A percentile compares a stretch with the other conserved stretches of the same genome.
These are phyloP conservation scores for Halcyon senegalensis DNA, from an alignment of 2,113 vertebrate genomes.

Conservation along the genomic window DNA sequence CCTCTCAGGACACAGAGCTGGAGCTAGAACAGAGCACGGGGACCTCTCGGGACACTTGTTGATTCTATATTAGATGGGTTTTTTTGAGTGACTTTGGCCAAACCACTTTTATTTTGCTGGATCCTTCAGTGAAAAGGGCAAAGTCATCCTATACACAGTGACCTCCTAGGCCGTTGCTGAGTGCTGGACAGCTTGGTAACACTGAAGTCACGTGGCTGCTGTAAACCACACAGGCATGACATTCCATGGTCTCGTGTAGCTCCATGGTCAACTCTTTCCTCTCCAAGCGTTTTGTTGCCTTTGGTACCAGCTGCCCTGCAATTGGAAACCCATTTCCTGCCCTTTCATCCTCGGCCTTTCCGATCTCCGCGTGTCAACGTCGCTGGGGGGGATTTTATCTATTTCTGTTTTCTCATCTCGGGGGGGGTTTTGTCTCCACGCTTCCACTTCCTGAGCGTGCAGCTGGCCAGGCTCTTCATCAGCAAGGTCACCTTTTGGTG, in stretches of 20 bases:
- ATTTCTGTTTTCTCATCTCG: slow-evolving; percentile 40
- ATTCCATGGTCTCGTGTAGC: neutral
- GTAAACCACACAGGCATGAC: neutral
- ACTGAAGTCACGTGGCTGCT: neutral
- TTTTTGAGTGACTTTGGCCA: neutral
- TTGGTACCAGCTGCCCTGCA: slow-evolving; percentile 36
- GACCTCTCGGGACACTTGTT: neutral
- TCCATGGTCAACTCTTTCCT: neutral
- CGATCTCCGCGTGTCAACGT: neutral
- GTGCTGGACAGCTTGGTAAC: neutral
- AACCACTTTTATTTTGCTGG: neutral
- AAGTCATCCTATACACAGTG: neutral
- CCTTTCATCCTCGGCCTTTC: slow-evolving; percentile 47
- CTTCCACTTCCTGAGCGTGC: slow-evolving; percentile 54
- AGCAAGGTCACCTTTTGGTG: neutral
- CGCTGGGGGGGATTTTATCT: slow-evolving; percentile 17
- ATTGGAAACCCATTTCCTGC: slow-evolving; percentile 43
- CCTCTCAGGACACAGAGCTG: neutral
- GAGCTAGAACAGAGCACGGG: neutral
- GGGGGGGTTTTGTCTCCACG: slow-evolving; percentile 13
- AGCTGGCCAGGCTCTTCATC: neutral
- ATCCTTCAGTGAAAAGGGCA: neutral
- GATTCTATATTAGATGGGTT: rapidly evolving
- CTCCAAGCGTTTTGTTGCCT: neutral
- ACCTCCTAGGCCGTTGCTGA: neutral